A percentile compares a stretch with the other conserved stretches of the same genome.
Evolutionary conservation across 2,888 invertebrate species (phyloP).

Genomic region (Ceraclea dissimilis): DNA sequence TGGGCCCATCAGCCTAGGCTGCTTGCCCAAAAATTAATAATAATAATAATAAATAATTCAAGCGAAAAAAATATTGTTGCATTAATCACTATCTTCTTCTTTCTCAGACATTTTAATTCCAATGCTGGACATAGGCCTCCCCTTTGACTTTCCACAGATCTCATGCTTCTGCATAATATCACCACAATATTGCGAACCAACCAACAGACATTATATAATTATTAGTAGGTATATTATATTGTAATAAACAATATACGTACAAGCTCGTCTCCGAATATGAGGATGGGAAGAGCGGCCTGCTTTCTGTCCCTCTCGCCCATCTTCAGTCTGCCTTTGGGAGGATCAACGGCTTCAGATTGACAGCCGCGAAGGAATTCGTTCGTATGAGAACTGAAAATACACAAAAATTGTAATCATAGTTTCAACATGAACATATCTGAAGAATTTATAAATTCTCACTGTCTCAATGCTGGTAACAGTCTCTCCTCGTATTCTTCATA

Average conservation of each 20-base stretch:
- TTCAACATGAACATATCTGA: too few relatives aligned
- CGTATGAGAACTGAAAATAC: constrained; percentile 60
- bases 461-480: constrained; percentile 74
- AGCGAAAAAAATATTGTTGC: too few relatives aligned
- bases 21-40: too few relatives aligned
- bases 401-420: neutral
- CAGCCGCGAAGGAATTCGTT: constrained; percentile 73
- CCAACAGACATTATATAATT: neutral
- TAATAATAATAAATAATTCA: too few relatives aligned
- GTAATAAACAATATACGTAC: constrained; percentile 42
- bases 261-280: constrained; percentile 84
- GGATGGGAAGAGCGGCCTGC: constrained; percentile 82
- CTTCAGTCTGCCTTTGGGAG: constrained; percentile 43
- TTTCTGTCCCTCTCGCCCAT: constrained; percentile 76
- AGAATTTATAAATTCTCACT: constrained; percentile 50
- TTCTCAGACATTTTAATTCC: too few relatives aligned
- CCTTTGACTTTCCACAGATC: too few relatives aligned
- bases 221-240: neutral
- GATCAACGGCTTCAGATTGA: constrained; percentile 46
- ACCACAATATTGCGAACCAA: too few relatives aligned
- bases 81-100: too few relatives aligned
- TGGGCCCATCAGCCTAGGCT: too few relatives aligned
- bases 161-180: too few relatives aligned
- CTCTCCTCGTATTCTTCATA: constrained; percentile 86
- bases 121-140: too few relatives aligned